Evolutionary conservation across 2,888 invertebrate species (phyloP), one percentile per base, ranked within the genome.

Genomic region (Idaea dimidiata): DNA sequence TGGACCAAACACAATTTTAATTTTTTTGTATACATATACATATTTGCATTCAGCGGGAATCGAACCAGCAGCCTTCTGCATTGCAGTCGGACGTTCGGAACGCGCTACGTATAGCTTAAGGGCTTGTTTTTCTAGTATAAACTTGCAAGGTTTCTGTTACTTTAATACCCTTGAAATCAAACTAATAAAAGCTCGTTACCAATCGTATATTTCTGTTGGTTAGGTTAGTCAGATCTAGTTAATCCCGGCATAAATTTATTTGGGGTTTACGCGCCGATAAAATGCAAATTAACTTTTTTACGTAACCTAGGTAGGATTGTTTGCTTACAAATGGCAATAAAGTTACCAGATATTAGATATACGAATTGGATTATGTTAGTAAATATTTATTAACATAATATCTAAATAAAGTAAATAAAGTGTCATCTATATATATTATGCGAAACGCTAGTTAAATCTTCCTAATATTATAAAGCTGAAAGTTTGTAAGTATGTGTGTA

Each of bases 171-270:
- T 7, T 8, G 17, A 8, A 17, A 55, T 16, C 54, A 55, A 17
- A 54, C 1, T 54, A 54, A 7, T 8, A 55, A 16, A 7, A 43
- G 7, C 43, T 43, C 43, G 43, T 43, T 43, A 43, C 43, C 8
- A 43, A 43, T 43, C 7, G 43, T 43, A 43, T 8, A 62, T 65
- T 60, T 70, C 70, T 73, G 65, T 72, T 70, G 70, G 67, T 69
- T 71, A 73, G 66, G 71, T 68, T 73, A 72, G 71, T 66, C 66
- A 65, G 67, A 73, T 78, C 72, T 74, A 72, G 66, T 68, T 74
- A 78, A 80, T 71, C 75, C 75, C 70, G 72, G 73, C 76, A 76
- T 75, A 77, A 75, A 78, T 74, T 68, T 70, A 64, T 72, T 65
- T 70, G 66, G 43, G 43, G 43, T 8, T 43, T 43, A 43, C 43